A percentile compares a stretch with the other conserved stretches of the same genome.
phyloP scores from a whole-genome alignment of 1,140 invertebrate species.

The Drosophila punjabiensis region DNA sequence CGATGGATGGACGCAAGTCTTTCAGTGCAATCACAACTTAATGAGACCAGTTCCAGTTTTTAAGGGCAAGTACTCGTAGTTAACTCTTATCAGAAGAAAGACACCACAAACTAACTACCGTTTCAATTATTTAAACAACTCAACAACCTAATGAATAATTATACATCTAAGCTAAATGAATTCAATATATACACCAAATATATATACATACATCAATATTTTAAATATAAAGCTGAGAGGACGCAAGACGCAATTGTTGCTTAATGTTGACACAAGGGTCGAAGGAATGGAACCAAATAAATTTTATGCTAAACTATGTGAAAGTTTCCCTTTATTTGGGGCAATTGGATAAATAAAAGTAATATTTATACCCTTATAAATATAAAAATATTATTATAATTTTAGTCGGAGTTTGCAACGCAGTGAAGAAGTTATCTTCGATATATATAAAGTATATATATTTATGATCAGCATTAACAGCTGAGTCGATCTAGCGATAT shows the following conservation, averaged over 20 bases:
- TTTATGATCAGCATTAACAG: too few relatives aligned
- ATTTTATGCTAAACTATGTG: slow-evolving; percentile 66
- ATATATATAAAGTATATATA: too few relatives aligned
- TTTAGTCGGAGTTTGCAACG: too few relatives aligned
- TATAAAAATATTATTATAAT: too few relatives aligned
- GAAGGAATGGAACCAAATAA: slow-evolving; percentile 71
- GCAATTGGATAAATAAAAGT: background rate
- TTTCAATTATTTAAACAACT: slow-evolving; percentile 77
- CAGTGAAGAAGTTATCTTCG: too few relatives aligned
- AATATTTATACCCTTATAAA: background rate
- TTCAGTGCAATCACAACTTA: slow-evolving; percentile 65
- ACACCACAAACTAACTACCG: slow-evolving; percentile 65
- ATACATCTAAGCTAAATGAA: slow-evolving; percentile 59
- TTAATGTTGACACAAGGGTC: slow-evolving; percentile 53
- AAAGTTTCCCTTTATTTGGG: background rate
- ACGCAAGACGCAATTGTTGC: slow-evolving; percentile 49
- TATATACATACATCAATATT: slow-evolving; percentile 51
- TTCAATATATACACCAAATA: slow-evolving; percentile 60
- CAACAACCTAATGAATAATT: slow-evolving; percentile 29
- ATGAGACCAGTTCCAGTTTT: slow-evolving; percentile 73
- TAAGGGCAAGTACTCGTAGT: slow-evolving; percentile 53
- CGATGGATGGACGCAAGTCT: slow-evolving; percentile 55
- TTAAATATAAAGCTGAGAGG: slow-evolving; percentile 40
- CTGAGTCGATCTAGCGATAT: too few relatives aligned
- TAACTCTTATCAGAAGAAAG: slow-evolving; percentile 43